Conservation (phyloP, 2,113 vertebrate genomes). For the Sander lucioperca region DNA sequence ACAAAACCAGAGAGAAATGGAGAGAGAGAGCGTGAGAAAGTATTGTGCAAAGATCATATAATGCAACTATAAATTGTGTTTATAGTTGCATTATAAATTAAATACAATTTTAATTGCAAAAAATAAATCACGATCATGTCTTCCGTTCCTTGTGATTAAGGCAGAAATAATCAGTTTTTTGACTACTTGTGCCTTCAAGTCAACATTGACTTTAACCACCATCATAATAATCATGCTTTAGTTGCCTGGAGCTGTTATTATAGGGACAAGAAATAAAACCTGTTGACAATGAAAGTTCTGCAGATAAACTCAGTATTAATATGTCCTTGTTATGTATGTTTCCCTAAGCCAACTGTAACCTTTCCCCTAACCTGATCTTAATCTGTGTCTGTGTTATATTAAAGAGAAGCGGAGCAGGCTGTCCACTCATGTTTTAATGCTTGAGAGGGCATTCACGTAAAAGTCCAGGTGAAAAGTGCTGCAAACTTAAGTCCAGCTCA, state of each 20-base stretch:
- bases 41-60: background rate
- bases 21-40: background rate
- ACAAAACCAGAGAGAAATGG: slow-evolving; percentile 16
- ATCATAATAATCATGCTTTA: background rate
- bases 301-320: background rate
- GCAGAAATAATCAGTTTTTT: background rate
- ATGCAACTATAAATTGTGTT: background rate
- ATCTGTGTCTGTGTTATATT: background rate
- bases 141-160: background rate
- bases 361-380: background rate
- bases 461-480: slow-evolving; percentile 42
- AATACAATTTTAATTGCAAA: background rate
- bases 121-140: background rate
- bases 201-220: background rate
- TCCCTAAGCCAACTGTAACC: background rate
- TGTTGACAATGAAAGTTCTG: background rate
- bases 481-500: slow-evolving; percentile 2
- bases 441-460: background rate
- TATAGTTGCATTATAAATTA: no score
- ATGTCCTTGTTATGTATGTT: background rate
- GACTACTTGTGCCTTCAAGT: background rate
- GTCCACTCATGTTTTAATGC: background rate
- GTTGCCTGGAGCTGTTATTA: background rate
- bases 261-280: background rate
- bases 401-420: background rate